Base-by-base conservation (phyloP, 2,797 vertebrate species). In the Discoglossus pictus region DNA sequence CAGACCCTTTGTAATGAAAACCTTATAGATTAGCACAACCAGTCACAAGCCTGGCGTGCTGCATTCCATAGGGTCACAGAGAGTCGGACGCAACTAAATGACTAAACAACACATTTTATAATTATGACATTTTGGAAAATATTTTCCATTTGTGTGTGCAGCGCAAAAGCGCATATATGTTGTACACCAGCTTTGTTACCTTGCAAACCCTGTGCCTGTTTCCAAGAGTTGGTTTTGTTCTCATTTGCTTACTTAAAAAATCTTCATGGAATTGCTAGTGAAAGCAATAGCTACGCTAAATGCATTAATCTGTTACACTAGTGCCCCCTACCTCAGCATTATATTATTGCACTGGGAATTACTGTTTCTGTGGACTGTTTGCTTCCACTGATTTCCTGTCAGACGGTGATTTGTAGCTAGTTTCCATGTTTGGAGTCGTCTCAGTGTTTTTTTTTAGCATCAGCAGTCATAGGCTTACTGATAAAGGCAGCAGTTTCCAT, bases 281-380 rank as follows among this genome's bases (percentile, higher is more conserved):
- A 16, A 18, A 21, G 17, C 7, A 47, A 11, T 25, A 15, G 31
- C 5, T 17, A 23, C 55, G 16, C 6, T 31, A 31, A 31, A n/a
- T n/a, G n/a, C n/a, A 25, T 7, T 63, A 48, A 43, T 44, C 55
- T 52, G 43, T 71, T 65, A 62, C 61, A 64, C 53, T 64, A 71
- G 43, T 71, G 68, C 68, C 68, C 68, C 54, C 68, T 71, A 65
- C 52, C 68, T 59, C 9, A 36, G 24, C 46, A 58, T 12, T n/a
- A n/a, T n/a, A n/a, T n/a, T n/a, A n/a, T n/a, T n/a, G n/a, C n/a
- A n/a, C n/a, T 3, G 2, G 8, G 61, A 38, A 65, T 59, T 52
- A 35, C 61, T 52, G 6, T 1, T 25, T n/a, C 27, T 4, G 27
- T 31, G 4, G 27, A 8, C 27, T 42, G 44, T 21, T 10, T 10